phyloP scores from a whole-genome alignment of 2,888 invertebrate genomes.

The Pollenia amentaria region DNA sequence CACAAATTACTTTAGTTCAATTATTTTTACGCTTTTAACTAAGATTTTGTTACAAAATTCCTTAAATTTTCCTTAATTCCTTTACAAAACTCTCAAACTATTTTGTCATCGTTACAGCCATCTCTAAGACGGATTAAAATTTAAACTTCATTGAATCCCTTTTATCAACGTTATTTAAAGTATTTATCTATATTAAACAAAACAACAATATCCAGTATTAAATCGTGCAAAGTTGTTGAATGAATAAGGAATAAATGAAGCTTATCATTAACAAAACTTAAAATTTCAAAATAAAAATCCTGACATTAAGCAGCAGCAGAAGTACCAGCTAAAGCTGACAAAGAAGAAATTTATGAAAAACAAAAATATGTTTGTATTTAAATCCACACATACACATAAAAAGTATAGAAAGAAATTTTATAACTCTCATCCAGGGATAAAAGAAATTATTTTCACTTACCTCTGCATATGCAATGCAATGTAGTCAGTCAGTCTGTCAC shows the following conservation, averaged over 20 bases:
- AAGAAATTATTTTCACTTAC: constrained; percentile 43
- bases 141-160: constrained; percentile 50
- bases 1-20: too few species aligned
- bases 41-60: not conserved
- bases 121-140: constrained; percentile 49
- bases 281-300: constrained; percentile 57
- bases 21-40: too few species aligned
- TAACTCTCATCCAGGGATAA: constrained; percentile 26
- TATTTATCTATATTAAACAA: constrained; percentile 56
- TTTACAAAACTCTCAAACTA: not conserved
- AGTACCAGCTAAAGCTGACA: constrained; percentile 21
- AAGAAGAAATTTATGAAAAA: constrained; percentile 37
- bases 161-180: constrained; percentile 46
- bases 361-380: not conserved
- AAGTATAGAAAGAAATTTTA: not conserved
- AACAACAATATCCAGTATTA: constrained; percentile 43
- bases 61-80: not conserved
- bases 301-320: constrained; percentile 2
- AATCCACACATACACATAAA: not conserved
- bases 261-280: constrained; percentile 59
- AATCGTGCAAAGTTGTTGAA: constrained; percentile 60
- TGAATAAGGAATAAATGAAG: constrained; percentile 52
- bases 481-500: constrained; percentile 53
- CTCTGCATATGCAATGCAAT: not conserved
- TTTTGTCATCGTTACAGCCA: constrained; percentile 4